phyloP scores from a whole-genome alignment of 2,113 vertebrate species.

The Aramus guarauna region DNA sequence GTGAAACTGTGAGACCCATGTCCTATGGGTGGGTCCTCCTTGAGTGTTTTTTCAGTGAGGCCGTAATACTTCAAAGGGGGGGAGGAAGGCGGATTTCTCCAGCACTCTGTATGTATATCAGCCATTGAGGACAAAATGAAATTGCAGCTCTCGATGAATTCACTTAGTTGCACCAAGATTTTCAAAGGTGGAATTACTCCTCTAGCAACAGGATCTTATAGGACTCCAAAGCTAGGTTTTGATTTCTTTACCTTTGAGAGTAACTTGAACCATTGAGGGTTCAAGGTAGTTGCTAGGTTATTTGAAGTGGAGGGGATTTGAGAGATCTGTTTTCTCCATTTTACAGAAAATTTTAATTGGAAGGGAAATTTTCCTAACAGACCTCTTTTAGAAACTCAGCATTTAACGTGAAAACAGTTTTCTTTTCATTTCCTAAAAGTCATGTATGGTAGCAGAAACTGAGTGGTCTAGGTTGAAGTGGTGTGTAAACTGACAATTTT shows the following conservation, averaged over 20 bases:
- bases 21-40: neutral
- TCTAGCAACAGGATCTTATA: neutral
- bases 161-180: neutral
- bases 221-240: neutral
- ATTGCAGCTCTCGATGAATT: slow-evolving; percentile 11
- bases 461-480: neutral
- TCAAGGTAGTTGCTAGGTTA: slow-evolving; percentile 24
- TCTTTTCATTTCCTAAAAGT: neutral
- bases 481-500: neutral
- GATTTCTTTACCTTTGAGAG: slow-evolving; percentile 21
- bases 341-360: slow-evolving; percentile 28
- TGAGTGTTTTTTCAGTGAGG: neutral
- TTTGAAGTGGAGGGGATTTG: neutral
- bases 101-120: neutral
- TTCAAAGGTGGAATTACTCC: slow-evolving; percentile 17
- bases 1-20: neutral
- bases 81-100: neutral
- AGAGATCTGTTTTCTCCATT: slow-evolving; percentile 10
- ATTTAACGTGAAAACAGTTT: slow-evolving; percentile 4
- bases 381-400: neutral
- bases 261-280: slow-evolving; percentile 19
- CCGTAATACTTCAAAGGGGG: neutral
- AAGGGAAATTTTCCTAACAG: neutral
- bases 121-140: neutral
- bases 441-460: neutral